phyloP scores from a whole-genome alignment of 2,888 invertebrate species.

The Isotomurus palustris region DNA sequence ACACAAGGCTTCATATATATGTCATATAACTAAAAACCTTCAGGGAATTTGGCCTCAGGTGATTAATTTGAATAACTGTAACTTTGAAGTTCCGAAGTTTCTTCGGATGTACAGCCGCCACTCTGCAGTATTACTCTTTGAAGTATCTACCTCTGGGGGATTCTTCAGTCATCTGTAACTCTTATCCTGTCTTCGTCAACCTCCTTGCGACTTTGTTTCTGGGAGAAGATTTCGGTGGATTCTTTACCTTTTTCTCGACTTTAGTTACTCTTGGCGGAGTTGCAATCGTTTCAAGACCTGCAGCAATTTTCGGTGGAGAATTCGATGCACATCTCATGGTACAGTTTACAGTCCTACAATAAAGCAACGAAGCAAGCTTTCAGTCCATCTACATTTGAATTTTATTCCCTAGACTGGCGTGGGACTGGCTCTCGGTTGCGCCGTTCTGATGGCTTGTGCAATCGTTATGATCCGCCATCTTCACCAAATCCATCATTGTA shows the following conservation, averaged over 20 bases:
- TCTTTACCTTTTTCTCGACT: slow-evolving; percentile 33
- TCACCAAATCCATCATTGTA: slow-evolving; percentile 41
- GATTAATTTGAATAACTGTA: not conserved
- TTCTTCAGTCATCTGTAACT: slow-evolving; percentile 42
- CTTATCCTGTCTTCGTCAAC: slow-evolving; percentile 39
- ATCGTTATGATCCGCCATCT: slow-evolving; percentile 45
- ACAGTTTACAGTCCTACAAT: too few species aligned
- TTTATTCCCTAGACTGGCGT: slow-evolving; percentile 36
- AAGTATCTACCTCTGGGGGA: slow-evolving; percentile 41
- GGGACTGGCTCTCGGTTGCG: slow-evolving; percentile 37
- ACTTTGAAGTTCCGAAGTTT: slow-evolving; percentile 32
- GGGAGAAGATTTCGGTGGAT: slow-evolving; percentile 39
- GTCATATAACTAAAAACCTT: not conserved
- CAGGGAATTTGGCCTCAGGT: not conserved
- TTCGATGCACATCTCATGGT: slow-evolving; percentile 37
- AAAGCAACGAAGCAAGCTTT: too few species aligned
- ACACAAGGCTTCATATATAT: too few species aligned
- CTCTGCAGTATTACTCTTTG: slow-evolving; percentile 41
- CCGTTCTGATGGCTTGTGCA: slow-evolving; percentile 40
- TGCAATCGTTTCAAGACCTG: slow-evolving; percentile 34
- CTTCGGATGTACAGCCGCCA: slow-evolving; percentile 42
- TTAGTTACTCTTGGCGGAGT: slow-evolving; percentile 38
- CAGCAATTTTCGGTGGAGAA: slow-evolving; percentile 35
- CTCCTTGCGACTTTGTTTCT: slow-evolving; percentile 37
- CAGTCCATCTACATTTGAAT: not conserved